phyloP scores from a whole-genome alignment of 2,888 invertebrate genomes.

The Syrista parreyssii region DNA sequence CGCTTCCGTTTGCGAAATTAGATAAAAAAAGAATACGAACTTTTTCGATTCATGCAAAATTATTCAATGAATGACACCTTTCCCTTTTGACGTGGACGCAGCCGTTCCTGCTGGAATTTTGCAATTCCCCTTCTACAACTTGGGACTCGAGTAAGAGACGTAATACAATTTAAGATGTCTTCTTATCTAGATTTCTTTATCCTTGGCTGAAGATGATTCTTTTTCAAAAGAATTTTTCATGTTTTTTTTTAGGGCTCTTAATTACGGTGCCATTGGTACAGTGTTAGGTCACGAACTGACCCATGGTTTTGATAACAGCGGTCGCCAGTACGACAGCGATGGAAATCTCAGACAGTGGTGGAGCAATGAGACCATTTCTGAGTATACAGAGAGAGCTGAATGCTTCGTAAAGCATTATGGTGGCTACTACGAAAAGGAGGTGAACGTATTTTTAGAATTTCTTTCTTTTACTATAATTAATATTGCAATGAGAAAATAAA shows the following conservation, averaged over 20 bases:
- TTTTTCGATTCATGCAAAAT: too few relatives aligned
- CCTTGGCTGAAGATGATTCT: background rate
- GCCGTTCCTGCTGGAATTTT: conserved; percentile 87
- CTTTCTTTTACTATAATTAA: background rate
- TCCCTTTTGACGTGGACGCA: conserved; percentile 65
- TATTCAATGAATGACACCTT: background rate
- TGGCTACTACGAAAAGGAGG: conserved; percentile 73
- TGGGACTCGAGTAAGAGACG: conserved; percentile 83
- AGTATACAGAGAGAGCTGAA: conserved; percentile 80
- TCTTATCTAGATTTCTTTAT: background rate
- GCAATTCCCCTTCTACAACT: conserved; percentile 85
- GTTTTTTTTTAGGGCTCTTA: conserved; percentile 74
- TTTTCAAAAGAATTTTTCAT: background rate
- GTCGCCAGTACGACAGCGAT: conserved; percentile 84
- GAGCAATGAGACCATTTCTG: conserved; percentile 80
- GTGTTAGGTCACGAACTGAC: conserved; percentile 81
- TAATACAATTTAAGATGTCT: background rate
- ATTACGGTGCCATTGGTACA: conserved; percentile 85
- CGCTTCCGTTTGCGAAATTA: background rate
- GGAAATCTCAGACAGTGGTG: conserved; percentile 94
- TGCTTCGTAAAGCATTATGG: conserved; percentile 91
- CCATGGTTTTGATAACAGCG: conserved; percentile 73
- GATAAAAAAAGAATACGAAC: background rate
- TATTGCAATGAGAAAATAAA: background rate
- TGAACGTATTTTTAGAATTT: conserved; percentile 42